These are phyloP conservation scores for Scaptomyza graminum DNA, from an alignment of 1,140 invertebrate genomes.

Conservation along the genomic window DNA sequence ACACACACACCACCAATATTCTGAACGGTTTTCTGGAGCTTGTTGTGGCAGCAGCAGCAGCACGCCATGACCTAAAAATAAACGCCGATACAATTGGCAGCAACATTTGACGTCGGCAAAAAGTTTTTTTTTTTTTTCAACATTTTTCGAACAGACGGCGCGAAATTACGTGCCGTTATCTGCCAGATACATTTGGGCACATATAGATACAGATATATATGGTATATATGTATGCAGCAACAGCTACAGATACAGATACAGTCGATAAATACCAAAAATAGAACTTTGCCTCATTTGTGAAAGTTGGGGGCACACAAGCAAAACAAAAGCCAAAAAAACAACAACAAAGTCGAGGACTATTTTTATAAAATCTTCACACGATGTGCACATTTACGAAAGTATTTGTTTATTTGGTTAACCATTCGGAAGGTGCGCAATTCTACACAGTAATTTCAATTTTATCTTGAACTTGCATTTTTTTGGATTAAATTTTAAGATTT, in stretches of 20 bases:
- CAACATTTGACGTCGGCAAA: slow-evolving; percentile 63
- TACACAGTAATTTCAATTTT: not conserved
- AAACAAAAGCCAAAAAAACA: slow-evolving; percentile 53
- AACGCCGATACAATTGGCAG: slow-evolving; percentile 47
- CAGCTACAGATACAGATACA: slow-evolving; percentile 29
- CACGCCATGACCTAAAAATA: slow-evolving; percentile 78
- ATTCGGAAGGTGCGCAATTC: slow-evolving; percentile 6
- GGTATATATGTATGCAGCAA: not conserved
- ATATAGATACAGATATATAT: slow-evolving; percentile 29
- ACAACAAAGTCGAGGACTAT: slow-evolving; percentile 52
- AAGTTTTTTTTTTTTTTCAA: slow-evolving; percentile 48
- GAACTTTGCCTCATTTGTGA: slow-evolving; percentile 79
- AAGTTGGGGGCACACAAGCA: slow-evolving; percentile 59
- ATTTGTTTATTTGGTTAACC: slow-evolving; percentile 35
- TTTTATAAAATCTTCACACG: slow-evolving; percentile 68
- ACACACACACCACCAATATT: slow-evolving; percentile 40
- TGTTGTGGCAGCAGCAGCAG: slow-evolving; percentile 25
- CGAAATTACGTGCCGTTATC: slow-evolving; percentile 64
- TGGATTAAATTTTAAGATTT: too few species aligned
- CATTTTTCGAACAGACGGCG: slow-evolving; percentile 57
- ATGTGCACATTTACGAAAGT: slow-evolving; percentile 31
- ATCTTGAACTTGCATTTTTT: too few species aligned
- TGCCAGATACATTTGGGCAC: slow-evolving; percentile 26
- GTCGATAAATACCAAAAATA: slow-evolving; percentile 58
- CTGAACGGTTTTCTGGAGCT: slow-evolving; percentile 8